A percentile compares a stretch with the other conserved stretches of the same genome.
Evolutionary conservation across 2,113 vertebrate species (phyloP).

Genomic region (Ophiodon elongatus): DNA sequence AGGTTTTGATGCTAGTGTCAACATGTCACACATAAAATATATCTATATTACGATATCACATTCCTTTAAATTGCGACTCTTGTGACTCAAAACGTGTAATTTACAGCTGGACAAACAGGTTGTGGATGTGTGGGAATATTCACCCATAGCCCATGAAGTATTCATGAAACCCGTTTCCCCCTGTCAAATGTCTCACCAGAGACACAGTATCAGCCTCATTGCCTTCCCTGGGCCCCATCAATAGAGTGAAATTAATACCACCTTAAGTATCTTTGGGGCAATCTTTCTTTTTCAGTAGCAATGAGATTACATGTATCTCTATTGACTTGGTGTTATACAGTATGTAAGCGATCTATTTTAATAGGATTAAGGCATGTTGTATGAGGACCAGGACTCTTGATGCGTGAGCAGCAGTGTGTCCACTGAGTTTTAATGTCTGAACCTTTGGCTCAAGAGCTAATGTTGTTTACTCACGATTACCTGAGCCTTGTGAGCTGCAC

Average conservation of each 20-base stretch:
- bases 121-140: constrained; percentile 63
- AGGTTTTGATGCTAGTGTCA: constrained; percentile 10
- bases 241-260: constrained; percentile 77
- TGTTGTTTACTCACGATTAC: constrained; percentile 20
- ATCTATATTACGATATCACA: not conserved
- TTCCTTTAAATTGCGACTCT: constrained; percentile 15
- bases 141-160: constrained; percentile 67
- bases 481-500: not conserved
- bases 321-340: constrained; percentile 73
- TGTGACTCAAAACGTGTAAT: not conserved
- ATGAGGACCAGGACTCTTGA: constrained; percentile 41
- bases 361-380: constrained; percentile 78
- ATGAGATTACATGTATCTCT: constrained; percentile 78
- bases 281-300: constrained; percentile 74
- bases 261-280: constrained; percentile 76
- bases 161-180: constrained; percentile 66
- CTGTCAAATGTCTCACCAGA: constrained; percentile 73
- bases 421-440: constrained; percentile 44
- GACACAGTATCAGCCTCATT: constrained; percentile 63
- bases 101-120: constrained; percentile 60
- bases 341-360: constrained; percentile 80
- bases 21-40: not conserved
- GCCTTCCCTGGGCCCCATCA: constrained; percentile 66
- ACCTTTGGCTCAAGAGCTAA: constrained; percentile 29
- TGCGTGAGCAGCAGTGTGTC: constrained; percentile 33